Evolutionary conservation across 2,888 invertebrate genomes (phyloP), one percentile per base, ranked within the genome.

Genomic region (Chesias legatella): DNA sequence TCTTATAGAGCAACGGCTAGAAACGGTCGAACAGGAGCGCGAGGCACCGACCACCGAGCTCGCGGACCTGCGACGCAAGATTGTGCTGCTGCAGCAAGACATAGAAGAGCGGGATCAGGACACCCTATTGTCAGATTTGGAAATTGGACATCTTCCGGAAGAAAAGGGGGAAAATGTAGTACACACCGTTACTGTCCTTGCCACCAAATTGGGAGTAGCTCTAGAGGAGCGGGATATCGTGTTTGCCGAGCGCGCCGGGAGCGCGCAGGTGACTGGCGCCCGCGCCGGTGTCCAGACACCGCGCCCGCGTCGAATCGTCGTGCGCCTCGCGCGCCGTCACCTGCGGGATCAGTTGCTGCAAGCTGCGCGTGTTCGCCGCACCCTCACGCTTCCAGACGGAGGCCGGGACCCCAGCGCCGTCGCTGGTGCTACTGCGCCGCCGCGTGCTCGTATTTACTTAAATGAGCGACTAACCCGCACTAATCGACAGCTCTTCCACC

Each of bases 101-200:
- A 26, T 38, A 7, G 27, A 32, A 22, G 32, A 38, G 0, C 26
- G 32, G 11, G 39, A 39, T 6, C 39, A 39, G 23, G 39, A 39
- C n/a, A 7, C 17, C 7, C 6, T 39, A 1, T 29, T 26, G 6
- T 13, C 28, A 0, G 39, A 39, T 10, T 20, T 33, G 1, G 33
- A 40, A 10, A 34, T 40, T 1, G 30, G 30, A 1, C 25, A 30
- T 7, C 29, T 40, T 4, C 33, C 33, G 1, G 33, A 40, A n/a
- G 30, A 29, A 1, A 40, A 21, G 8, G 33, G 39, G 5, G 39
- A 39, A 24, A 39, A 25, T 13, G 7, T 33, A 0, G 5, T 24
- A 7, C 39, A 39, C 20, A 22, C 23, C 5, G 28, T 33, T 3
- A 23, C 9, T 4, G 32, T 39, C 9, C 23, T 39, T 1, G 38